Conservation (phyloP, 2,113 vertebrate species). For the Pygathrix nemaeus region DNA sequence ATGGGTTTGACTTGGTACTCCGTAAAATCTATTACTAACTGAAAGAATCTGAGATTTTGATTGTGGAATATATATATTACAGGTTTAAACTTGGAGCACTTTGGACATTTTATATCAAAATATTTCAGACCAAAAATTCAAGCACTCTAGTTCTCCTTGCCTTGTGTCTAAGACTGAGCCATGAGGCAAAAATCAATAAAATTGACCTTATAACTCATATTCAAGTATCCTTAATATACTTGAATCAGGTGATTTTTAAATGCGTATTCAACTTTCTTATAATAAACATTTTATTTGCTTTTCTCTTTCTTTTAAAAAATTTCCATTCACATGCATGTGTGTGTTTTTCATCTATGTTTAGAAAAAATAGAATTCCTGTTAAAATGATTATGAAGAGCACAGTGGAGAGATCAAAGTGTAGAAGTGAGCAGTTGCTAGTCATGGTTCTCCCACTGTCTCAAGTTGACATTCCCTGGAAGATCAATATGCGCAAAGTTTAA, state of each 20-base stretch:
- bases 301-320: neutral
- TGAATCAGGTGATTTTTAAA: neutral
- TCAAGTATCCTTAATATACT: neutral
- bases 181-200: constrained; percentile 3
- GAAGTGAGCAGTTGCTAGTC: neutral
- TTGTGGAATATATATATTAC: neutral
- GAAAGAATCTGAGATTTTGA: neutral
- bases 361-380: constrained; percentile 12
- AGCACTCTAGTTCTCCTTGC: neutral
- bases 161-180: neutral
- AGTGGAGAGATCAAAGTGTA: neutral
- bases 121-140: neutral
- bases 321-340: neutral
- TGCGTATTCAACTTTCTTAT: neutral
- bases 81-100: neutral
- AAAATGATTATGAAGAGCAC: neutral
- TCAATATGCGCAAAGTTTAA: neutral
- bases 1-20: neutral
- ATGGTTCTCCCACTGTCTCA: neutral
- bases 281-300: neutral
- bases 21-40: neutral
- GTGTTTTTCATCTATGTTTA: neutral
- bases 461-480: neutral
- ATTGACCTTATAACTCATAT: neutral
- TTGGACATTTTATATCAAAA: neutral